A percentile compares a stretch with the other conserved stretches of the same genome.
These are phyloP conservation scores for Microdon myrmicae DNA, from an alignment of 2,888 invertebrate genomes.

Conservation along the genomic window DNA sequence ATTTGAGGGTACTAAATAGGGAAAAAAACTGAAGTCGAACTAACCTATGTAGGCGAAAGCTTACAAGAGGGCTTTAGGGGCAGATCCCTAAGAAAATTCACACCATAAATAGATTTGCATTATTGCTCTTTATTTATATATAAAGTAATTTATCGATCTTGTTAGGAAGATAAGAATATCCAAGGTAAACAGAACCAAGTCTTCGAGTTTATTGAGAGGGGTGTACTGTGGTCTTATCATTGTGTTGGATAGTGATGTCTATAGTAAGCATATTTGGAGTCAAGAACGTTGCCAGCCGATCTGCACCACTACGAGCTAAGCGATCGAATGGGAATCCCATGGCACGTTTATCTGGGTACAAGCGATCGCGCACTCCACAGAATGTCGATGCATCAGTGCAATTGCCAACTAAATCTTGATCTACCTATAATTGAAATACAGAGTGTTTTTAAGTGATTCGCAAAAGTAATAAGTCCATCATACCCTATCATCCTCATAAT, in stretches of 20 bases:
- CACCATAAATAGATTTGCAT: too few relatives aligned
- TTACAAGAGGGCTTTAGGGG: too few relatives aligned
- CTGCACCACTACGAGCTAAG: slow-evolving; percentile 70
- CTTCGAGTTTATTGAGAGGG: too few relatives aligned
- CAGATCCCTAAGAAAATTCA: too few relatives aligned
- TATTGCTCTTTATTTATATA: too few relatives aligned
- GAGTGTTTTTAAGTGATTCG: background rate
- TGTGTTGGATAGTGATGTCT: slow-evolving; percentile 72
- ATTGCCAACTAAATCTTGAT: slow-evolving; percentile 64
- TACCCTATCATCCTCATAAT: slow-evolving; percentile 74
- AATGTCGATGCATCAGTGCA: slow-evolving; percentile 82
- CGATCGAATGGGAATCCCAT: slow-evolving; percentile 93
- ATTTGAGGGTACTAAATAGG: too few relatives aligned
- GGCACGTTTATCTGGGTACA: slow-evolving; percentile 81
- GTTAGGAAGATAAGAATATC: too few relatives aligned
- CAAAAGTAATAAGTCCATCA: too few relatives aligned
- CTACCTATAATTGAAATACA: slow-evolving; percentile 56
- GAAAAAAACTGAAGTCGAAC: too few relatives aligned
- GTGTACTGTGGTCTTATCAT: slow-evolving; percentile 70
- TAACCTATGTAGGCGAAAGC: too few relatives aligned
- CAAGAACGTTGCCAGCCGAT: slow-evolving; percentile 74
- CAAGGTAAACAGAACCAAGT: too few relatives aligned
- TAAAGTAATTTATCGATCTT: too few relatives aligned
- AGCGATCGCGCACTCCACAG: slow-evolving; percentile 80
- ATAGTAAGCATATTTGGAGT: slow-evolving; percentile 79